A percentile compares a stretch with the other conserved stretches of the same genome.
These are phyloP conservation scores for Alca torda DNA, from an alignment of 2,797 vertebrate genomes.

Conservation along the genomic window DNA sequence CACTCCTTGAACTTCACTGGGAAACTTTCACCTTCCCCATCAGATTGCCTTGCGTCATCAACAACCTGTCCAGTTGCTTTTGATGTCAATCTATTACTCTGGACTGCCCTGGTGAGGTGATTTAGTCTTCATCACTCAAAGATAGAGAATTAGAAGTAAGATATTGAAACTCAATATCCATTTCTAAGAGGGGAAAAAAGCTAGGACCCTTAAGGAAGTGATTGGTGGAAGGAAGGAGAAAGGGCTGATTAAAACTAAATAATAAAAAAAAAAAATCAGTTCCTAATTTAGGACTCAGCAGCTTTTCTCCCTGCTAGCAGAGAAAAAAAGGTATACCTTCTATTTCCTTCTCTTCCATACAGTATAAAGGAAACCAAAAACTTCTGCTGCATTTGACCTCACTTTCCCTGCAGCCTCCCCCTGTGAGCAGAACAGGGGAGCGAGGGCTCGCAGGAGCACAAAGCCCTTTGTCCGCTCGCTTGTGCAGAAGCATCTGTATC, in stretches of 20 bases:
- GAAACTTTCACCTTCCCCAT: not conserved
- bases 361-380: not conserved
- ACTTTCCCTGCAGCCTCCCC: not conserved
- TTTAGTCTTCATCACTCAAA: not conserved
- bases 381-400: not conserved
- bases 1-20: not conserved
- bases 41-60: not conserved
- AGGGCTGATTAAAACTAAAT: not conserved
- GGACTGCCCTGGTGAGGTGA: not conserved
- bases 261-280: not conserved
- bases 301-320: not conserved
- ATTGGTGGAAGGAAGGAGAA: not conserved
- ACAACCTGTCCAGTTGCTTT: not conserved
- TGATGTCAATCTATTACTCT: not conserved
- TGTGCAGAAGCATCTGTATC: not conserved
- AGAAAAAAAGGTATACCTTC: not conserved
- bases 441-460: rapidly evolving
- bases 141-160: not conserved
- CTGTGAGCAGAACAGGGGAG: not conserved
- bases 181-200: not conserved
- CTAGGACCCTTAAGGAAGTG: not conserved
- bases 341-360: not conserved
- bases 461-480: not conserved
- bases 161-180: not conserved
- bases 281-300: not conserved